Evolutionary conservation across 2,888 invertebrate species (phyloP).

Genomic region (Slavum lentiscoides): DNA sequence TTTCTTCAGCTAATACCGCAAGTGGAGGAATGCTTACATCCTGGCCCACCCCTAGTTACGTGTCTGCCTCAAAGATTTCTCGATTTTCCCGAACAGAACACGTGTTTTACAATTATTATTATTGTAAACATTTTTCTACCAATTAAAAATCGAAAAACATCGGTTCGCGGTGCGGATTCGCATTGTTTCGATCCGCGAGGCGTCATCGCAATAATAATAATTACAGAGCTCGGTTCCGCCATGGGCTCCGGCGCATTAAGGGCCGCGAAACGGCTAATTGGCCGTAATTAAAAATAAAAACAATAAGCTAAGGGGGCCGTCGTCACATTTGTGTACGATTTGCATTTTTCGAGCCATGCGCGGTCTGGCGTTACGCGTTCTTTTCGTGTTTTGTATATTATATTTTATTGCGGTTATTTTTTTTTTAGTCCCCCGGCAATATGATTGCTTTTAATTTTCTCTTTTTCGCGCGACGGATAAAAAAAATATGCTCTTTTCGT

Average conservation of each 20-base stretch:
- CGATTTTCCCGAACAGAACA: no score
- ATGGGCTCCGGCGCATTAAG: constrained; percentile 17
- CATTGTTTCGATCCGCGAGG: constrained; percentile 14
- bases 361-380: not conserved
- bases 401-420: constrained; percentile 11
- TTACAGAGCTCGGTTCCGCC: constrained; percentile 17
- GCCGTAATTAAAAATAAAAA: constrained; percentile 37
- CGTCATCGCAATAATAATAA: constrained; percentile 31
- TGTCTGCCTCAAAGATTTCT: no score
- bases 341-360: constrained; percentile 30
- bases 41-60: no score
- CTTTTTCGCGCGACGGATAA: constrained; percentile 13
- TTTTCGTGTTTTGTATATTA: constrained; percentile 6
- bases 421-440: not conserved
- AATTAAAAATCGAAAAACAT: constrained; percentile 14
- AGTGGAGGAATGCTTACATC: no score
- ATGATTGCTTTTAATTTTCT: constrained; percentile 7
- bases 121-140: not conserved
- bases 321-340: not conserved
- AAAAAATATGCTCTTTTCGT: constrained; percentile 7
- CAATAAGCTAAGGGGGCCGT: constrained; percentile 21
- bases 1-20: no score
- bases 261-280: constrained; percentile 35
- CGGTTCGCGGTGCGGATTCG: not conserved
- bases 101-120: not conserved